These are phyloP conservation scores for Hermetia illucens DNA, from an alignment of 1,140 invertebrate genomes.

Conservation along the genomic window DNA sequence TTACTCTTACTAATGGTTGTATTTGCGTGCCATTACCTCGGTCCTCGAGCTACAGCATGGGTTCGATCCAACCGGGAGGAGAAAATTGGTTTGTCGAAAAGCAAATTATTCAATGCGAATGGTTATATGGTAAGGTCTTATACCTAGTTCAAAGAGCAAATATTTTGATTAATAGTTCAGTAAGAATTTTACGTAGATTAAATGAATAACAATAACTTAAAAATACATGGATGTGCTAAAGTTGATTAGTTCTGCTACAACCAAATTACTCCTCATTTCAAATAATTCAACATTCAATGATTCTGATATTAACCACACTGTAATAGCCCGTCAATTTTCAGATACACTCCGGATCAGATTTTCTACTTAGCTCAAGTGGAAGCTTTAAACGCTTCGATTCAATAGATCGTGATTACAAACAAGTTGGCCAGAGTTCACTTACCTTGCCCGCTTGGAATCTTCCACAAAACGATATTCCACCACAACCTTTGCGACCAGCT, in stretches of 20 bases:
- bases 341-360: constrained; percentile 51
- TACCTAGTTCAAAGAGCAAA: neutral
- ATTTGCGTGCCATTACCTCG: constrained; percentile 36
- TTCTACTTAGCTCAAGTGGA: constrained; percentile 43
- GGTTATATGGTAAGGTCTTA: constrained; percentile 41
- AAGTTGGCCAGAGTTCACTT: constrained; percentile 17
- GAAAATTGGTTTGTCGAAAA: constrained; percentile 41
- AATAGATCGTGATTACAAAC: constrained; percentile 39
- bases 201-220: neutral
- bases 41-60: constrained; percentile 40
- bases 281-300: neutral
- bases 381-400: constrained; percentile 55
- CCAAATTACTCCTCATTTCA: neutral
- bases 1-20: constrained; percentile 28
- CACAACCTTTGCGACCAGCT: constrained; percentile 31
- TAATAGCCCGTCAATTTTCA: constrained; percentile 16
- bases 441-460: constrained; percentile 24
- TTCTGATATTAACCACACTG: neutral
- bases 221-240: neutral
- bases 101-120: constrained; percentile 42
- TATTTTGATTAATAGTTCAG: neutral
- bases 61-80: constrained; percentile 44
- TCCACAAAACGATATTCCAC: constrained; percentile 20
- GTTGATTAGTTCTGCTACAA: neutral
- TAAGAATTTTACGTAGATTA: neutral